A percentile compares a stretch with the other conserved stretches of the same genome.
Conservation (phyloP, 2,113 vertebrate species). For the Antechinus flavipes region DNA sequence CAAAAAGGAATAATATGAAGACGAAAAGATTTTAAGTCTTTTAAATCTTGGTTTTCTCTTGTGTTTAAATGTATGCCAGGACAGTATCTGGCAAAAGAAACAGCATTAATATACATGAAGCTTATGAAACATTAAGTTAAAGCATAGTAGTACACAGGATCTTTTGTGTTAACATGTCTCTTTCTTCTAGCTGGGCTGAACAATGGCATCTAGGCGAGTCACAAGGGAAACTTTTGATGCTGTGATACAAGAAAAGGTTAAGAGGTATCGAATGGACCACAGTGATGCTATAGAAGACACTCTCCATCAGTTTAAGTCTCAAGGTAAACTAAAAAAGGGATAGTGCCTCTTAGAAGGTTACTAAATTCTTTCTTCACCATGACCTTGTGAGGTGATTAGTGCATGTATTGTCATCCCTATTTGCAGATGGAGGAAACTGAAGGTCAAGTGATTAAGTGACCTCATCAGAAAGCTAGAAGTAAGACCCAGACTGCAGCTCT, state of each 20-base stretch:
- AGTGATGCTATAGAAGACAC: slow-evolving; percentile 70
- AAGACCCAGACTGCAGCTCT: neutral
- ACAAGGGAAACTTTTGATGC: slow-evolving; percentile 82
- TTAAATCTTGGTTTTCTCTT: neutral
- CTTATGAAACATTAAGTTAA: neutral
- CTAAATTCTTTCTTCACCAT: neutral
- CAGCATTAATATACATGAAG: neutral
- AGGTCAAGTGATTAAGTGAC: neutral
- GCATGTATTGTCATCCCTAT: neutral
- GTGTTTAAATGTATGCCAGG: neutral
- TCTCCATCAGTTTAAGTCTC: slow-evolving; percentile 78
- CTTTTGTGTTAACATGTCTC: slow-evolving; percentile 6
- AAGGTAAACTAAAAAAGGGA: slow-evolving; percentile 67
- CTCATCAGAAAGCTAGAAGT: neutral
- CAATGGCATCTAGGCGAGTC: slow-evolving; percentile 84
- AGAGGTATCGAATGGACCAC: slow-evolving; percentile 79
- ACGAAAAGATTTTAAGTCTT: neutral
- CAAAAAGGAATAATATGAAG: neutral
- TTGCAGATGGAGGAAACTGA: neutral
- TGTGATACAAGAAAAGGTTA: slow-evolving; percentile 84
- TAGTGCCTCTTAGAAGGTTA: neutral
- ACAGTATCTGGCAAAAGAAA: neutral
- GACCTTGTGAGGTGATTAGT: neutral
- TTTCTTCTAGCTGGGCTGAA: slow-evolving; percentile 43
- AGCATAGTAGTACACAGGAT: neutral